Evolutionary conservation across 2,113 vertebrate species (phyloP).

Genomic region (Sclerurus mexicanus): DNA sequence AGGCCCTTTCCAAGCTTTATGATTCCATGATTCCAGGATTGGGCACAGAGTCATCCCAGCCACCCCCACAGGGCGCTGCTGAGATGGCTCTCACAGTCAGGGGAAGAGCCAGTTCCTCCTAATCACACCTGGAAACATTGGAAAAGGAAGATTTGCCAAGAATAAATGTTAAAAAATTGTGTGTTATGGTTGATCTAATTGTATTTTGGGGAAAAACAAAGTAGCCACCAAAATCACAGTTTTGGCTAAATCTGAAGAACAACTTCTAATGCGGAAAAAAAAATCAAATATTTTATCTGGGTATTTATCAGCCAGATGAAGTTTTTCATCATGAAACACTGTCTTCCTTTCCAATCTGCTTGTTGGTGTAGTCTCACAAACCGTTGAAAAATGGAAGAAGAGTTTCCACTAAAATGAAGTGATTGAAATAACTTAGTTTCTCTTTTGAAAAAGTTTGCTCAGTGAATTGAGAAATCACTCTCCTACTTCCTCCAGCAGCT

Average conservation of each 20-base stretch:
- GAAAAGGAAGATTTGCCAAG: background rate
- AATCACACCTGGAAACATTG: background rate
- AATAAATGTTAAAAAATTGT: background rate
- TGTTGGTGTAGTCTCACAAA: background rate
- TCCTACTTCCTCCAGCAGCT: background rate
- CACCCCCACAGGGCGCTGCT: accelerated
- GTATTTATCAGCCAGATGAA: background rate
- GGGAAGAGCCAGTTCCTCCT: too few relatives aligned
- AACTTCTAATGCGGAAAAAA: accelerated
- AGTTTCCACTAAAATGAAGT: accelerated
- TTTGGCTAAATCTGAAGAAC: background rate
- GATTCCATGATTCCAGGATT: background rate
- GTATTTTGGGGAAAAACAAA: accelerated
- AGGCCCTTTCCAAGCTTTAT: background rate
- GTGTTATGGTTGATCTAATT: background rate
- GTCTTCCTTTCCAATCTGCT: background rate
- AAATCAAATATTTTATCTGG: accelerated
- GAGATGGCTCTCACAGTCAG: background rate
- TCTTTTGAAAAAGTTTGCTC: background rate
- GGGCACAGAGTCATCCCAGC: background rate
- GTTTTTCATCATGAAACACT: background rate
- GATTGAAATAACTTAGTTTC: accelerated
- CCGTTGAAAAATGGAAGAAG: accelerated
- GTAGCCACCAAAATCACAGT: background rate
- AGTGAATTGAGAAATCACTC: background rate